Evolutionary conservation across 1,140 invertebrate genomes (phyloP).

Genomic region (Drosophila kurseongensis): DNA sequence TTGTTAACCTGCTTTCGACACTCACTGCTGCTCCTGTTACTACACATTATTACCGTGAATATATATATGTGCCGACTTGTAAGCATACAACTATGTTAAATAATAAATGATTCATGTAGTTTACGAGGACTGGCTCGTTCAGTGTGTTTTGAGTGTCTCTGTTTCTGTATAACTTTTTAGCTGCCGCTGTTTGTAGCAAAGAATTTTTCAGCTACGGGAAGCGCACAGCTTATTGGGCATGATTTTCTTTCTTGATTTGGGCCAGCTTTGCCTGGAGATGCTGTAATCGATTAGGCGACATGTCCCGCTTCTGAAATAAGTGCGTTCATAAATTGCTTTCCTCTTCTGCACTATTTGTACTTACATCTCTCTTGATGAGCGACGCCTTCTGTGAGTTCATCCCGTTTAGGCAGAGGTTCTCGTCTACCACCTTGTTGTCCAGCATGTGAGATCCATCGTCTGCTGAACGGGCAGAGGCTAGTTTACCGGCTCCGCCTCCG

Average conservation of each 20-base stretch:
- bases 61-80: constrained; percentile 60
- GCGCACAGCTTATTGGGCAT: constrained; percentile 65
- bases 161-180: not conserved
- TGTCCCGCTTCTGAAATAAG: constrained; percentile 69
- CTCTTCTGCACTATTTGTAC: not conserved
- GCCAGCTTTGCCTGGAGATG: constrained; percentile 82
- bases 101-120: constrained; percentile 65
- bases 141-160: constrained; percentile 15
- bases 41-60: constrained; percentile 58
- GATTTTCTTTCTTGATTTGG: constrained; percentile 80
- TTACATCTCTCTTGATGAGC: constrained; percentile 72
- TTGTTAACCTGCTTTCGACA: constrained; percentile 69
- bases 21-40: constrained; percentile 53
- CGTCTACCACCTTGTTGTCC: constrained; percentile 83
- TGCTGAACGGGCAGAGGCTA: constrained; percentile 38
- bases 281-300: constrained; percentile 81
- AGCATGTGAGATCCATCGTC: constrained; percentile 67
- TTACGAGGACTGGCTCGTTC: constrained; percentile 25
- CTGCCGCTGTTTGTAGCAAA: constrained; percentile 19
- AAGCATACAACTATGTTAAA: constrained; percentile 73
- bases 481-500: constrained; percentile 44
- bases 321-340: not conserved
- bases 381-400: constrained; percentile 79
- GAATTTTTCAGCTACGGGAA: constrained; percentile 18
- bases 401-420: constrained; percentile 79